Evolutionary conservation across 2,113 vertebrate genomes (phyloP), one percentile per base, ranked within the genome.

Genomic region (Embiotoca jacksoni): DNA sequence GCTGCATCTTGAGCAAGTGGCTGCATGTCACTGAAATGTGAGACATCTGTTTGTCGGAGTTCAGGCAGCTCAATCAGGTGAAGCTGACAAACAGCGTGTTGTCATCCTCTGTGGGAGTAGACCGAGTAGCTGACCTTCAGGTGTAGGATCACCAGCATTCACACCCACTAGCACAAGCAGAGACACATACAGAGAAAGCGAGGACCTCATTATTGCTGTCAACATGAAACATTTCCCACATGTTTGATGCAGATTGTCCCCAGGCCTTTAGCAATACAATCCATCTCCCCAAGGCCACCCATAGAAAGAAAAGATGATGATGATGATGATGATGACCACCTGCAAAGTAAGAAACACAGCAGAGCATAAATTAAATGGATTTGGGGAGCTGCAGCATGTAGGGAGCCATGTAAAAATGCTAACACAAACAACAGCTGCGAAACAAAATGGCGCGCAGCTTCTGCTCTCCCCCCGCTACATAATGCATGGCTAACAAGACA

Each of bases 401-500:
- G 62, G 10, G 59, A 82, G 58, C 61, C 64, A 39, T 66, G 59
- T 54, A 54, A 78, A 91, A 72, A 80, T 82, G 92, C 75, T 92
- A 92, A 95, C 93, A 91, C 92, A 93, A 94, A 95, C 94, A 95
- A 94, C 94, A 93, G 95, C 93, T 88, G 93, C 80, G 94, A 92
- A 91, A 93, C 94, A 88, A 94, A 93, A 95, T 94, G 93, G 90
- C 93, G 90, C 85, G 69, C 62, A 82, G 84, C 57, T 74, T 72
- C 78, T 49, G 35, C 54, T 74, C 62, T 72, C 55, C 54, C 23
- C 67, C 47, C 10, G 49, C 91, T 92, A 95, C 95, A 97, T 97
- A 96, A 97, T 98, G 95, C 92, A 97, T 96, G 89, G 93, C 91
- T 94, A 96, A 95, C 93, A 95, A 97, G 96, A 95, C 96, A 95